Conservation (phyloP, 2,113 vertebrate species). For the Phalacrocorax brasilianus region DNA sequence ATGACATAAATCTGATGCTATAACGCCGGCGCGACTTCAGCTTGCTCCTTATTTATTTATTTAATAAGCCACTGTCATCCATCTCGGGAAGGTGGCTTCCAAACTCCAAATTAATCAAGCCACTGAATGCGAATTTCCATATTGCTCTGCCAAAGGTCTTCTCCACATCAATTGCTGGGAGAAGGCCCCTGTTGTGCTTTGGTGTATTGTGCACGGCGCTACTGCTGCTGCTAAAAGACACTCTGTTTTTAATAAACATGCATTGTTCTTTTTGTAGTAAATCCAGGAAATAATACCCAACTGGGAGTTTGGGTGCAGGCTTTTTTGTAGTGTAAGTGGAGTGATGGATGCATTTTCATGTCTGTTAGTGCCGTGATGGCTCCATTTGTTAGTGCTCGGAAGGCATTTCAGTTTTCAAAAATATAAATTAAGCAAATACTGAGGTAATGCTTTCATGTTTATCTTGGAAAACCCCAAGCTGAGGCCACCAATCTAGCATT, state of each 20-base stretch:
- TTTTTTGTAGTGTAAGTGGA: neutral
- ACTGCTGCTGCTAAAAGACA: conserved; percentile 66
- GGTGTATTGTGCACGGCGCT: conserved; percentile 46
- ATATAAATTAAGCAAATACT: neutral
- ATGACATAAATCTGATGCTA: conserved; percentile 70
- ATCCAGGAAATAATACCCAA: conserved; percentile 63
- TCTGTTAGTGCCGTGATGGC: neutral
- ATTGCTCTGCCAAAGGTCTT: conserved; percentile 70
- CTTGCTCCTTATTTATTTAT: conserved; percentile 67
- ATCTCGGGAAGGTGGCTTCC: conserved; percentile 66
- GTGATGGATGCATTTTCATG: conserved; percentile 19
- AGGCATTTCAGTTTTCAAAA: conserved; percentile 9
- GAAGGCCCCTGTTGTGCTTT: conserved; percentile 68
- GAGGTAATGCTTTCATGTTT: neutral
- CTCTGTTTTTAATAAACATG: conserved; percentile 71
- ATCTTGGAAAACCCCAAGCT: neutral
- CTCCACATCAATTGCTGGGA: conserved; percentile 64
- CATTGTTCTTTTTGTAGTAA: conserved; percentile 70
- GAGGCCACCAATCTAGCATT: neutral
- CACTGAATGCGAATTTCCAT: conserved; percentile 66
- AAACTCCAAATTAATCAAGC: conserved; percentile 71
- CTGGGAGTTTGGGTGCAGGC: conserved; percentile 56
- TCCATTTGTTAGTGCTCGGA: conserved; percentile 24
- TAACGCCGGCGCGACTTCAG: conserved; percentile 45
- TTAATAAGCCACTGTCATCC: conserved; percentile 69